Evolutionary conservation across 2,888 invertebrate species (phyloP).

Genomic region (Protodeltote pygarga): DNA sequence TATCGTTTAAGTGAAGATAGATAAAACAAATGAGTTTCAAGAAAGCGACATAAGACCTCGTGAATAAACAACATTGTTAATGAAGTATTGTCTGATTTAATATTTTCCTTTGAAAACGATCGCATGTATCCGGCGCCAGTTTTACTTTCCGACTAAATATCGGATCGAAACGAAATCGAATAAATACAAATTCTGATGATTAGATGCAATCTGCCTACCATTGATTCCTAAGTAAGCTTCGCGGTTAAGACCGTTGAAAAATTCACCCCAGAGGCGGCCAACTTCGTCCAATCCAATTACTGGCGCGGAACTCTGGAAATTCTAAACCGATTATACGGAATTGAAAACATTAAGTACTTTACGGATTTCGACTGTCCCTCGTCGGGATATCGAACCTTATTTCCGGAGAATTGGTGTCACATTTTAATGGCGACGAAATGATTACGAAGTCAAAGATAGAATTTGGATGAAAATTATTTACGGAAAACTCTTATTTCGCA

Average conservation of each 20-base stretch:
- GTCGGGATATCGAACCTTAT: constrained; percentile 70
- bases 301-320: constrained; percentile 83
- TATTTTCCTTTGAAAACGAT: constrained; percentile 1
- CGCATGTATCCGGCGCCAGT: not conserved
- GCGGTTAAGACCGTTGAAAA: constrained; percentile 72
- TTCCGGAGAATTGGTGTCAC: constrained; percentile 56
- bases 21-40: not conserved
- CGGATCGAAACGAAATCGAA: constrained; percentile 20
- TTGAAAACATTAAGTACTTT: constrained; percentile 86
- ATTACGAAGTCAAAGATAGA: constrained; percentile 82
- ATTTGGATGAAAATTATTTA: constrained; percentile 81
- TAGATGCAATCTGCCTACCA: constrained; percentile 57
- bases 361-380: constrained; percentile 66
- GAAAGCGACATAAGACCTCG: not conserved
- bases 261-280: constrained; percentile 70
- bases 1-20: not conserved
- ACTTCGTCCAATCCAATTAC: constrained; percentile 84
- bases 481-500: constrained; percentile 77
- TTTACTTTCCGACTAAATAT: not conserved
- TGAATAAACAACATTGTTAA: not conserved
- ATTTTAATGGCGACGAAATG: constrained; percentile 56
- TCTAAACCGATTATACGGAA: constrained; percentile 87
- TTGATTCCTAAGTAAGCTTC: constrained; percentile 64
- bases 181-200: constrained; percentile 50
- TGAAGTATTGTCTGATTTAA: constrained; percentile 2